A percentile compares a stretch with the other conserved stretches of the same genome.
Conservation (phyloP, 2,797 vertebrate genomes). For the Chaunax sp. region DNA sequence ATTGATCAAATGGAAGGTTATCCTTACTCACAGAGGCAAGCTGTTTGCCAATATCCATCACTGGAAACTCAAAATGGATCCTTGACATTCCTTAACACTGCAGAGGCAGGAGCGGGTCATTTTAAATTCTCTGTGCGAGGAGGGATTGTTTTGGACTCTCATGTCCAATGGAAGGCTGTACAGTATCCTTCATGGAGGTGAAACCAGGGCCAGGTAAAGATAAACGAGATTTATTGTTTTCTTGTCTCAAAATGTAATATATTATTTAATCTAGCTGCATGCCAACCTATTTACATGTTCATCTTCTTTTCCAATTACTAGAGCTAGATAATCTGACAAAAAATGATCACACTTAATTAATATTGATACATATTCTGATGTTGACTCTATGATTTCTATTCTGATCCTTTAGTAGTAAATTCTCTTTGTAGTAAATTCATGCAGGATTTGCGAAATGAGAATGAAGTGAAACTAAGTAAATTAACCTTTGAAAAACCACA, state of each 20-base stretch:
- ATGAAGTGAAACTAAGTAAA: no score
- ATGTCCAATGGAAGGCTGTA: not conserved
- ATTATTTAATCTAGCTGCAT: not conserved
- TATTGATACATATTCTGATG: not conserved
- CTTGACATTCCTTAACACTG: constrained; percentile 71
- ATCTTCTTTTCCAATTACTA: not conserved
- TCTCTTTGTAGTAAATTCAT: no score
- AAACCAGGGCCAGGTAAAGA: constrained; percentile 15
- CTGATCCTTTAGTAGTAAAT: not conserved
- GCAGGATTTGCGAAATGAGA: no score
- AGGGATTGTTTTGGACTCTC: constrained; percentile 18
- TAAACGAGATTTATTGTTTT: not conserved
- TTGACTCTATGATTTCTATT: not conserved
- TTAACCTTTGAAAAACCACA: no score
- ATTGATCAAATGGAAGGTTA: constrained; percentile 86
- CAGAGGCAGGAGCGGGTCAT: constrained; percentile 41
- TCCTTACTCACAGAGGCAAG: constrained; percentile 85
- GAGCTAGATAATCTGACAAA: not conserved
- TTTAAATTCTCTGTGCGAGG: constrained; percentile 25
- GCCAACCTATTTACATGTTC: not conserved
- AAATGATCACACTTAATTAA: no score
- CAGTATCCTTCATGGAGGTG: constrained; percentile 3
- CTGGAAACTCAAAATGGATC: constrained; percentile 79
- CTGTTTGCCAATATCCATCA: constrained; percentile 87
- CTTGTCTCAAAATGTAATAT: not conserved